Evolutionary conservation across 2,888 invertebrate genomes (phyloP).

Genomic region (Oxystoma pomonae): DNA sequence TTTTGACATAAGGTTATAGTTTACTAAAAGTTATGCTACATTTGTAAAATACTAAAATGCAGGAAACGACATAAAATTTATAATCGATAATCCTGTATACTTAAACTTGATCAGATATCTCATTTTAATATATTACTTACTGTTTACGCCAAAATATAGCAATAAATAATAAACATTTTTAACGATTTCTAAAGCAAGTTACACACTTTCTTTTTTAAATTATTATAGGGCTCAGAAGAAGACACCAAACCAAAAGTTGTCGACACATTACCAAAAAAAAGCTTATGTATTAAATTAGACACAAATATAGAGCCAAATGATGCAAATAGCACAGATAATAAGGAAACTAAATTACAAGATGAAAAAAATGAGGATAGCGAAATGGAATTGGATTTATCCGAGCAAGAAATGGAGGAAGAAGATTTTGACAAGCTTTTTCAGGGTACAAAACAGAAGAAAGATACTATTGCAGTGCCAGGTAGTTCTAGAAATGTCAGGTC

Average conservation of each 20-base stretch:
- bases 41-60: no score
- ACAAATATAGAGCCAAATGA: conserved; percentile 4
- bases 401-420: conserved; percentile 3
- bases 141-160: no score
- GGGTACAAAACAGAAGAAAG: conserved; percentile 18
- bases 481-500: not conserved
- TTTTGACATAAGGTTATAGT: no score
- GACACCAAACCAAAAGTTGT: not conserved
- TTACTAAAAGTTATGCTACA: no score
- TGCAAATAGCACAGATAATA: not conserved
- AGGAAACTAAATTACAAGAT: not conserved
- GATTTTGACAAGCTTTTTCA: conserved; percentile 31
- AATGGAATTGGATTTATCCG: not conserved
- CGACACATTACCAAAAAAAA: not conserved
- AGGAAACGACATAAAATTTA: no score
- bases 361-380: not conserved
- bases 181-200: no score
- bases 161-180: no score
- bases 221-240: conserved; percentile 4
- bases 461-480: not conserved
- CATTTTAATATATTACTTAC: no score
- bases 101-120: no score
- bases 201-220: no score
- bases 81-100: no score
- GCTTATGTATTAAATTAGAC: no score